Base-by-base conservation (phyloP, 2,113 vertebrate genomes). In the Bufo gargarizans region DNA sequence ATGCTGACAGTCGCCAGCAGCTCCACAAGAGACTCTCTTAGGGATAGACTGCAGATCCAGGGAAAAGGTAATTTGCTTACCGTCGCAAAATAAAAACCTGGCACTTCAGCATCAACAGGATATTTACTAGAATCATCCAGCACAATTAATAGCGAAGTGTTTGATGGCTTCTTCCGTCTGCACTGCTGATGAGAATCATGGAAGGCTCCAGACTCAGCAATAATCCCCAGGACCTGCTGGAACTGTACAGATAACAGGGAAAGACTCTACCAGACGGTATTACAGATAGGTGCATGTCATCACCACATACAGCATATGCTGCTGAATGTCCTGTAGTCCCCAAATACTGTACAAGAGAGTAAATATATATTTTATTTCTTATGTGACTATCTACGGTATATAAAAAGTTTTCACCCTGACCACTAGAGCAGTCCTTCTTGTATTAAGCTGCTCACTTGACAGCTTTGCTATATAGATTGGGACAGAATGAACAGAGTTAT, bases 161-260 rank as follows among this genome's bases (percentile, higher is more conserved):
- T 80, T 87, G 81, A 81, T 81, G 77, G 86, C 14, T 81, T 81
- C 86, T 87, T 63, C 61, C 77, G 17, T 79, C 77, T 78, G 77
- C 76, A 58, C 50, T 58, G 53, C 74, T 67, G 82, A 53, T 16
- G 65, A 85, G 53, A 77, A 86, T 86, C 45, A 77, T 45, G 4
- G 19, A 77, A 76, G 22, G 56, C 72, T 77, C 11, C 8, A 19
- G 71, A 74, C 55, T 85, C 71, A 85, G 71, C 53, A 76, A 74
- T 85, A 85, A 85, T 77, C 71, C 69, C 65, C 71, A 59, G 71
- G 43, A 59, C 84, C 84, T 76, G 69, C 69, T 76, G 71, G 9
- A 76, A 74, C 13, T 45, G 53, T 59, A 59, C 69, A 55, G 69
- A 76, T 85, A 85, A 77, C 71, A n/a, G 20, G 67, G 49, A 6